Base-by-base conservation (phyloP, 2,888 invertebrate species). In the Oscheius sp. region DNA sequence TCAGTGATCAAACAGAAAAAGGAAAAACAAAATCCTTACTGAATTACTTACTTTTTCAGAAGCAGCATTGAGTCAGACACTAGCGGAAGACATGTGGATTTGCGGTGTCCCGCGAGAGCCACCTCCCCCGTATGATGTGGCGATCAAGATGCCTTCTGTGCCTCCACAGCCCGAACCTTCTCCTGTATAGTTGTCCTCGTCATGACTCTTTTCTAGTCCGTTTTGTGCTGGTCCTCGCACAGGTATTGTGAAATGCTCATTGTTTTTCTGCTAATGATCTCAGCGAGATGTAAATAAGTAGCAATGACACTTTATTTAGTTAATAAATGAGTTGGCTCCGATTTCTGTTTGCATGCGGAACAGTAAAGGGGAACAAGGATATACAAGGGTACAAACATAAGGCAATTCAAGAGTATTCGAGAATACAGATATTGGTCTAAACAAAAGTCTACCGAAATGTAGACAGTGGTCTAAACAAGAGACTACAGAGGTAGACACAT, bases 81-180 rank as follows among this genome's bases (percentile, higher is more conserved):
- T 81, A 21, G 80, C 81, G 11, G 68, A 78, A 21, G 83, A 83
- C 48, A 80, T 83, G 81, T 83, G 83, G 83, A 83, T 83, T 51
- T 82, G 82, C 51, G 82, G 83, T 10, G 78, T 79, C 0, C 81
- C 81, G 42, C 74, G 78, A 1, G 58, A 62, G 50, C 86, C 85
- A 4, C 86, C 85, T 10, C 86, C 86, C 32, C 84, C 84, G 7
- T 86, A 86, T 62, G 85, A 86, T 65, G 80, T 85, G 35, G 86
- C 86, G 7, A 84, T 86, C 47, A 76, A 76, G 48, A 85, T 86
- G 85, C 85, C 84, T 35, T 76, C 77, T 1, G 65, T 75, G 0
- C 73, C 76, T 5, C 80, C 77, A 35, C 68, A 71, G 10, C 47
- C 70, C 1, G 57, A 57, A 32, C 59, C 70, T 32, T 51, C 70